Evolutionary conservation across 2,113 vertebrate species (phyloP).

Genomic region (Physeter macrocephalus): DNA sequence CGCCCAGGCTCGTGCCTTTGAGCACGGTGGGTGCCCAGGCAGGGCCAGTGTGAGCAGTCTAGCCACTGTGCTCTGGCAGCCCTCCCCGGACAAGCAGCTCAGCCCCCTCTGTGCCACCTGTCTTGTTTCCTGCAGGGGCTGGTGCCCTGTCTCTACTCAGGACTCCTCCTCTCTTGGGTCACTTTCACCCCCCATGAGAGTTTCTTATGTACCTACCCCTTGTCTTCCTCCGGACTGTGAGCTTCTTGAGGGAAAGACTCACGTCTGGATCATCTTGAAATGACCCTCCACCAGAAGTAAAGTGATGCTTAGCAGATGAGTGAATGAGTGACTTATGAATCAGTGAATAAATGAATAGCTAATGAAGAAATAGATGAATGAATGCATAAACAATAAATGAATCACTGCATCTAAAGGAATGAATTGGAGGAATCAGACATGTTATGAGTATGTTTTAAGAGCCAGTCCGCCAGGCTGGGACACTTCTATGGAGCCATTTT

Average conservation of each 20-base stretch:
- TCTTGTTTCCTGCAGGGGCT: neutral
- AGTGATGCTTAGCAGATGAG: neutral
- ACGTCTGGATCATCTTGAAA: neutral
- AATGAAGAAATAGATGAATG: neutral
- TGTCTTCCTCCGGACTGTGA: neutral
- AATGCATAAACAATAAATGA: neutral
- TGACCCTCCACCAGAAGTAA: neutral
- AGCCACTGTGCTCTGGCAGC: rapidly evolving
- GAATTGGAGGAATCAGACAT: neutral
- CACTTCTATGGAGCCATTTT: neutral
- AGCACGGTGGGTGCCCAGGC: neutral
- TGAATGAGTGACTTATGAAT: neutral
- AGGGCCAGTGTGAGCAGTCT: neutral
- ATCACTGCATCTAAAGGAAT: neutral
- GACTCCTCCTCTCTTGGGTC: neutral
- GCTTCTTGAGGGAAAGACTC: neutral
- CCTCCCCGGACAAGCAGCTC: neutral
- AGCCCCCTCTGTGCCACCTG: neutral
- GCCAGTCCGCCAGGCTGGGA: neutral
- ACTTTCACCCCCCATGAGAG: neutral
- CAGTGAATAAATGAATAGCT: neutral
- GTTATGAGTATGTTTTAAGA: neutral
- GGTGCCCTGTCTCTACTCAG: neutral
- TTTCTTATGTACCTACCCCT: neutral
- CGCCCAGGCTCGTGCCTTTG: neutral